Base-by-base conservation (phyloP, 2,888 invertebrate genomes). In the Eupithecia tripunctaria region DNA sequence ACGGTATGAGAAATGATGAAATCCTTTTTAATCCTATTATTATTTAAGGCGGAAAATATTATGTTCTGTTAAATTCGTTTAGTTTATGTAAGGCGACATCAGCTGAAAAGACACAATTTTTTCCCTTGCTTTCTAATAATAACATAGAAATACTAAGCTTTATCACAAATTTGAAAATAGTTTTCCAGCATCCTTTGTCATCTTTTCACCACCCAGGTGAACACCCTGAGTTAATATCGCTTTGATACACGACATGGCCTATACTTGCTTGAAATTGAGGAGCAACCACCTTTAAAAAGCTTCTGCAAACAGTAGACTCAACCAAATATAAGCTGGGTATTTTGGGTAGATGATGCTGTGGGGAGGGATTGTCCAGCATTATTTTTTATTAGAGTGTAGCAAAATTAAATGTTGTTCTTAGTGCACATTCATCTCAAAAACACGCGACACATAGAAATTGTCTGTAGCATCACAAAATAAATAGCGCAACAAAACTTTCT, bases 401-500 rank as follows among this genome's bases (percentile, higher is more conserved):
- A n/a, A n/a, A 47, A n/a, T 47, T 8, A 47, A n/a, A 47, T 47
- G 8, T n/a, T 47, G 2, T 47, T 47, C n/a, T 47, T 47, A n/a
- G n/a, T 5, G n/a, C 21, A 21, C 51, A 10, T 51, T 51, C 51
- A 51, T 51, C 10, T 29, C 5, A 60, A 15, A 29, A 27, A 60
- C 18, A 27, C 10, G 29, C 18, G 27, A 59, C 25, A 27, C 27
- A 65, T 29, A 18, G 25, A 12, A 25, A 10, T 51, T 21, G 47
- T 51, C 10, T 27, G 43, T 51, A 29, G 1, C n/a, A 27, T 43
- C 29, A 21, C 29, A 62, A 62, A n/a, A 68, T 62, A 63, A 47
- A 56, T 56, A 32, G 38, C 62, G 25, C 69, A 32, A 63, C 47
- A 68, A 62, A 14, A 32, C 15, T 47, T 25, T 15, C 56, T 7